Evolutionary conservation across 1,140 invertebrate species (phyloP).

Genomic region (Panulirus ornatus): DNA sequence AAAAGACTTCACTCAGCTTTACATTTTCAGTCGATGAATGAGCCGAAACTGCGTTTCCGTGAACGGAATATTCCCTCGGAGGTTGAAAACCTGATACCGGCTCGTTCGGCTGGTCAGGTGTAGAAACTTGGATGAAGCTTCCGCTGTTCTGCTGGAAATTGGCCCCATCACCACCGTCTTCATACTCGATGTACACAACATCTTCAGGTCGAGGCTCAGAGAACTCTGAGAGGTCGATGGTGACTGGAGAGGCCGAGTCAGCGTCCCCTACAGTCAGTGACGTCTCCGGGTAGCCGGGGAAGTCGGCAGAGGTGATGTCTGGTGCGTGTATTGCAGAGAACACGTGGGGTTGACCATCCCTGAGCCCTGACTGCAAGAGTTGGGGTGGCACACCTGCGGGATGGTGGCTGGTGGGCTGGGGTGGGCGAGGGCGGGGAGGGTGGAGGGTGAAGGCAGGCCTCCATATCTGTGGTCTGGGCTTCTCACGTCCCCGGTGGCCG

Average conservation of each 20-base stretch:
- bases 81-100: neutral
- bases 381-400: conserved; percentile 2
- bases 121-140: neutral
- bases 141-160: neutral
- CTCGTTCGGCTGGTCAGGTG: neutral
- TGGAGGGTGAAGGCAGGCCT: neutral
- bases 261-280: neutral
- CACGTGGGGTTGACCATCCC: neutral
- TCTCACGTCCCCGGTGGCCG: conserved; percentile 21
- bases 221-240: conserved; percentile 2
- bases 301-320: neutral
- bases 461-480: neutral
- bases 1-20: neutral
- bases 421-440: neutral
- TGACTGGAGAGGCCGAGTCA: neutral
- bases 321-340: neutral
- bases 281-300: neutral
- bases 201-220: neutral
- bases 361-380: neutral
- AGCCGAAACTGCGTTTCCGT: neutral
- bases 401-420: neutral
- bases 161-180: neutral
- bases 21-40: neutral
- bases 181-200: neutral
- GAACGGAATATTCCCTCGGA: neutral